phyloP scores from a whole-genome alignment of 2,797 vertebrate species.

The Phalanger gymnotis region DNA sequence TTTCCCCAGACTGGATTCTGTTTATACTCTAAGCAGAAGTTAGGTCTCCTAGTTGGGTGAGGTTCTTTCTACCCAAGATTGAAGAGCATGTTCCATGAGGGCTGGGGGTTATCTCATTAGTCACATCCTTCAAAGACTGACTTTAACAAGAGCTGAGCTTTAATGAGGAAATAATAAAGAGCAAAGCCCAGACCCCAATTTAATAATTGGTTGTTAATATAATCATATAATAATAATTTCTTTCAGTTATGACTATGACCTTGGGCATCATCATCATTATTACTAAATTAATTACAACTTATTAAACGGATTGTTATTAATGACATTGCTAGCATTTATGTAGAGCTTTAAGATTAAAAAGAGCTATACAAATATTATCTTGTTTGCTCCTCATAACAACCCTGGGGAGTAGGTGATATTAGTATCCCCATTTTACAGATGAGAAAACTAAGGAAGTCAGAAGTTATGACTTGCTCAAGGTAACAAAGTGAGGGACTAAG shows the following conservation, averaged over 20 bases:
- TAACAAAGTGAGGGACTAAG: neutral
- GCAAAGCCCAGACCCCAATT: neutral
- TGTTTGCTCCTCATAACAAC: neutral
- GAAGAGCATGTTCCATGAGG: too few species aligned
- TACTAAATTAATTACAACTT: neutral
- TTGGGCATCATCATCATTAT: neutral
- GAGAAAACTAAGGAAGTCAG: neutral
- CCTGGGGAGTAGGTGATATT: neutral
- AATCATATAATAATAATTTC: neutral
- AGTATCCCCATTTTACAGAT: neutral
- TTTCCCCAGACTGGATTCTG: too few species aligned
- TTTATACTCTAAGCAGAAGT: too few species aligned
- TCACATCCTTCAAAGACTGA: too few species aligned
- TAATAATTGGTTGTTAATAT: neutral
- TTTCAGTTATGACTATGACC: neutral
- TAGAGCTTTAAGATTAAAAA: neutral
- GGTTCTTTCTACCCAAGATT: too few species aligned
- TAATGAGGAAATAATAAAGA: neutral
- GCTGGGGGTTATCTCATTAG: too few species aligned
- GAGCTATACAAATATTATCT: neutral
- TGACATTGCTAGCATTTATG: neutral
- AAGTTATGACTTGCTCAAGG: neutral
- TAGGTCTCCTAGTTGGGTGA: too few species aligned
- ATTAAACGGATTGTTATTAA: neutral
- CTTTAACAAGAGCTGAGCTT: neutral